These are phyloP conservation scores for Sebastes baramenuke DNA, from an alignment of 2,797 vertebrate genomes.

Conservation along the genomic window DNA sequence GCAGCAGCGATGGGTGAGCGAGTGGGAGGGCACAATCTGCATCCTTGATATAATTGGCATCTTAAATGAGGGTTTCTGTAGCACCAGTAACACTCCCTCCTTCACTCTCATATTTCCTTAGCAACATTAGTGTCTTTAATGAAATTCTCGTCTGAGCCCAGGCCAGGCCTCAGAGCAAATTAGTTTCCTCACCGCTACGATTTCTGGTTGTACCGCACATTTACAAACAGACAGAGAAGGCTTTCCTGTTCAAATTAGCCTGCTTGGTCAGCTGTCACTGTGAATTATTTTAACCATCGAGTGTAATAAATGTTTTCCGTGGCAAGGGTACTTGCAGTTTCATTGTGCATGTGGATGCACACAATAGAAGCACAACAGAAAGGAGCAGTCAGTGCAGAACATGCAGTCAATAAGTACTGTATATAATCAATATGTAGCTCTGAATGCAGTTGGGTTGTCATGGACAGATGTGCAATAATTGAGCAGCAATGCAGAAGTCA, in stretches of 20 bases:
- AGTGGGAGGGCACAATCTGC: slow-evolving; percentile 27
- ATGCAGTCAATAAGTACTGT: not conserved
- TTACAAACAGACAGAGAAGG: slow-evolving; percentile 14
- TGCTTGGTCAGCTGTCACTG: slow-evolving; percentile 51
- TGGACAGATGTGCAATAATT: not conserved
- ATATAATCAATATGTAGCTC: not conserved
- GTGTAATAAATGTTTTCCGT: slow-evolving; percentile 25
- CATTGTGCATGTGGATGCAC: not conserved
- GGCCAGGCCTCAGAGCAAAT: slow-evolving; percentile 42
- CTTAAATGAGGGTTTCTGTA: slow-evolving; percentile 41
- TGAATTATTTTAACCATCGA: slow-evolving; percentile 51
- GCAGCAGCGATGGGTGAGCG: slow-evolving; percentile 5
- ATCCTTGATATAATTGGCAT: slow-evolving; percentile 50
- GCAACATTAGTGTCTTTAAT: slow-evolving; percentile 42
- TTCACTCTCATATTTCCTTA: slow-evolving; percentile 44
- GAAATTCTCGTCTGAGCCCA: slow-evolving; percentile 46
- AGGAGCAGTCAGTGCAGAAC: not conserved
- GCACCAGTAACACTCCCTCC: slow-evolving; percentile 10
- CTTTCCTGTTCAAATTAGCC: slow-evolving; percentile 57
- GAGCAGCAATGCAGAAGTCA: not conserved
- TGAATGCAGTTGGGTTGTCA: not conserved
- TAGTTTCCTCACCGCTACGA: slow-evolving; percentile 12
- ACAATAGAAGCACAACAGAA: not conserved
- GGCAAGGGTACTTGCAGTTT: slow-evolving; percentile 1
- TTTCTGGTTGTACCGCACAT: slow-evolving; percentile 20